Conservation (phyloP, 2,797 vertebrate species). For the Scyliorhinus canicula region DNA sequence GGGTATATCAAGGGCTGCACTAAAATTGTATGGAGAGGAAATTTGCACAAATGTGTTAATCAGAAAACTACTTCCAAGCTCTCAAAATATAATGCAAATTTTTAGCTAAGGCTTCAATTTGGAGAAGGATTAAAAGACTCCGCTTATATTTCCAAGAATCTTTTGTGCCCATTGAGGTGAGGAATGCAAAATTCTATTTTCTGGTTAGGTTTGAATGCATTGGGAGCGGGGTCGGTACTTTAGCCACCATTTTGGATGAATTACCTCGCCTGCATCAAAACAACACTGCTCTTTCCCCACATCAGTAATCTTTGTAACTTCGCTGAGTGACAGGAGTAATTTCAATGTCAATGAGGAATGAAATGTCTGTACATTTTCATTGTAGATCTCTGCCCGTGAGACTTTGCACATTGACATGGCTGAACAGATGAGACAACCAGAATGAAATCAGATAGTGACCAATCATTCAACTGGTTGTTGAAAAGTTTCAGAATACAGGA, state of each 20-base stretch:
- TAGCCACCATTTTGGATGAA: neutral
- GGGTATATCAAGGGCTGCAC: neutral
- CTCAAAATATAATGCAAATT: neutral
- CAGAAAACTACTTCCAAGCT: neutral
- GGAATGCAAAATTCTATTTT: neutral
- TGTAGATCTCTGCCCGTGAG: neutral
- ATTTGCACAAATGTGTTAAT: neutral
- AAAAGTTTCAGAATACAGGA: neutral
- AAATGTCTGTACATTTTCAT: neutral
- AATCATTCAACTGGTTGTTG: neutral
- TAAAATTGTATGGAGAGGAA: neutral
- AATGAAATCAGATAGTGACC: neutral
- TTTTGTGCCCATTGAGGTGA: neutral
- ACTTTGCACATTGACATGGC: neutral
- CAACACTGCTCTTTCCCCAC: neutral
- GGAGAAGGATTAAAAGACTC: neutral
- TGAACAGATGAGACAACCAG: neutral
- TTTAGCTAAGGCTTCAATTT: neutral
- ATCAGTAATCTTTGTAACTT: neutral
- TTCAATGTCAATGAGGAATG: neutral
- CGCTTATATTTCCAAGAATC: neutral
- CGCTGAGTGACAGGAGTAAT: neutral
- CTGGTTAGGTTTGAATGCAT: neutral
- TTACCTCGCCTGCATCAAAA: neutral
- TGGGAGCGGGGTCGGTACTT: neutral